Evolutionary conservation across 2,888 invertebrate species (phyloP).

Genomic region (Tortrix viridana): DNA sequence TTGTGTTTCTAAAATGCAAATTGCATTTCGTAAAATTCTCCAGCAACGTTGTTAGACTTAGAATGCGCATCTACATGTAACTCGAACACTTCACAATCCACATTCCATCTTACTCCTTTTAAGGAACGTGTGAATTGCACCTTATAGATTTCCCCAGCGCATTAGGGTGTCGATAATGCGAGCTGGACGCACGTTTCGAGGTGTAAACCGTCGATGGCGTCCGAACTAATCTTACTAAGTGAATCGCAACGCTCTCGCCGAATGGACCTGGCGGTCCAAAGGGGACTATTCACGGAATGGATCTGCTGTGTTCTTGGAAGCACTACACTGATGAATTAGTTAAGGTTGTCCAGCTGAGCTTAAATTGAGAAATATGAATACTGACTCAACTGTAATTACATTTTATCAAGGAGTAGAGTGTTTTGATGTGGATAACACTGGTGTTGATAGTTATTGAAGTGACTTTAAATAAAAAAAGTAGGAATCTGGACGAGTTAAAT

Average conservation of each 20-base stretch:
- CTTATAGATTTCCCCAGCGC: constrained; percentile 42
- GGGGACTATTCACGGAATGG: constrained; percentile 36
- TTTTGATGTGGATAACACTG: too few species aligned
- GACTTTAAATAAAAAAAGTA: too few species aligned
- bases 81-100: constrained; percentile 27
- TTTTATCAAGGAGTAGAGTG: too few species aligned
- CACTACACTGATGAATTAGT: constrained; percentile 31
- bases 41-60: background rate
- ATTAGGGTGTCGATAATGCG: constrained; percentile 48
- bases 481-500: too few species aligned
- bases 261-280: constrained; percentile 24
- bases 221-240: constrained; percentile 71
- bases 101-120: constrained; percentile 37
- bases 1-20: background rate
- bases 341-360: too few species aligned
- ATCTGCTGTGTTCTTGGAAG: constrained; percentile 28
- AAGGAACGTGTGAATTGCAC: constrained; percentile 41
- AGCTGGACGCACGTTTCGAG: constrained; percentile 56
- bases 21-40: background rate
- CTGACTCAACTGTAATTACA: too few species aligned
- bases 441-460: too few species aligned
- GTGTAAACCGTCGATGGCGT: constrained; percentile 61
- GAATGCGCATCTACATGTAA: constrained; percentile 13
- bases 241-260: constrained; percentile 54
- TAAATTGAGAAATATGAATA: too few species aligned